Conservation (phyloP, 2,113 vertebrate genomes). For the Abramis brama region DNA sequence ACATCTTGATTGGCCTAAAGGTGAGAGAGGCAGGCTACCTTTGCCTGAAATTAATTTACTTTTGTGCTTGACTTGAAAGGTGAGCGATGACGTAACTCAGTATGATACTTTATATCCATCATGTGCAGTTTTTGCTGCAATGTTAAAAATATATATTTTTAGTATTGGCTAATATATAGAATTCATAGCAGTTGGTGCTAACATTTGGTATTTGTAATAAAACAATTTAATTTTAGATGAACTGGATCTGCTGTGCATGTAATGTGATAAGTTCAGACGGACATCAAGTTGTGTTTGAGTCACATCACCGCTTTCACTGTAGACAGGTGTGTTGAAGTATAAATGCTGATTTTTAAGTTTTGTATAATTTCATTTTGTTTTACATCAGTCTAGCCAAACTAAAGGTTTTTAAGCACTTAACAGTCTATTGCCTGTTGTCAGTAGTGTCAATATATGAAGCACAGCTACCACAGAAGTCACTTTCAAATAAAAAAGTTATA, state of each 20-base stretch:
- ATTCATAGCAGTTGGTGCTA: too few species aligned
- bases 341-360: background rate
- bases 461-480: background rate
- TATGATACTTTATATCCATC: background rate
- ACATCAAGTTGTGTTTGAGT: too few species aligned
- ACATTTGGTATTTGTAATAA: too few species aligned
- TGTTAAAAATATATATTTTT: background rate
- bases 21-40: background rate
- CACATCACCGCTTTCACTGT: background rate
- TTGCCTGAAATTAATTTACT: background rate
- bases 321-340: background rate
- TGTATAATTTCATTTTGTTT: background rate
- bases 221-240: too few species aligned
- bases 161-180: too few species aligned
- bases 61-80: background rate
- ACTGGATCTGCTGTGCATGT: too few species aligned
- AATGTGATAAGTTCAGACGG: too few species aligned
- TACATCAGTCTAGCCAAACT: background rate
- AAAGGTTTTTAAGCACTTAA: background rate
- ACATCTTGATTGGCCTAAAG: constrained; percentile 20
- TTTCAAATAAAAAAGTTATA: background rate
- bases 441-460: background rate
- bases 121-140: background rate
- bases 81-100: background rate
- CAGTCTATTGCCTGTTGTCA: background rate